Evolutionary conservation across 1,140 invertebrate genomes (phyloP), one percentile per base, ranked within the genome.

Genomic region (Vanessa atalanta): DNA sequence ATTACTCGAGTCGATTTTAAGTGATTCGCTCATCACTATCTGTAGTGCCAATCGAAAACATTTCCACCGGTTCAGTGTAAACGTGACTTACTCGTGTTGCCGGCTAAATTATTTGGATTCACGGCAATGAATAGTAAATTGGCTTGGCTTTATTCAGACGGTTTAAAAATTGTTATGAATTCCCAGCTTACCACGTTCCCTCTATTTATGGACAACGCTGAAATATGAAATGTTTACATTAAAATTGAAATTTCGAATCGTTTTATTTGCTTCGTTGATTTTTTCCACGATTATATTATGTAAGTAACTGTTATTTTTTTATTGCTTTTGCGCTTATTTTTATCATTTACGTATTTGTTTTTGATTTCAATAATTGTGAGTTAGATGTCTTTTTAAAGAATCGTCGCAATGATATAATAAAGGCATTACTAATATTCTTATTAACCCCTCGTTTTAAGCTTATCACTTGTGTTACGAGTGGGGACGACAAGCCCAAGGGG

Each of bases 81-180:
- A 87, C 83, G 84, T 86, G 84, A 85, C 83, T 82, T 72, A 79
- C 76, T 74, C 73, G 79, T 77, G 78, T 78, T 75, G 72, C 72
- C 53, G 66, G 74, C 76, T 81, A 80, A 84, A 85, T 85, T 83
- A 85, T 85, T 79, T 79, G 76, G 76, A 87, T 81, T 85, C 82
- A 76, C 68, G 76, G 71, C 77, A 80, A 76, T 81, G 80, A 83
- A 84, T 83, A 76, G 78, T 65, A 71, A 77, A 70, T 79, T 76
- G 75, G 72, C 68, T 76, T 71, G 68, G 77, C 68, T 75, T 75
- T 57, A 70, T 61, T 67, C 63, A n/a, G 47, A 71, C 61, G 47
- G 55, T 75, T 71, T 70, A 70, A 70, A 75, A 70, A 70, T 75
- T 70, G 68, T 70, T 70, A 75, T 70, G 61, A 75, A 75, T 63